A percentile compares a stretch with the other conserved stretches of the same genome.
phyloP scores from a whole-genome alignment of 2,797 vertebrate species.

The Alcedo atthis region DNA sequence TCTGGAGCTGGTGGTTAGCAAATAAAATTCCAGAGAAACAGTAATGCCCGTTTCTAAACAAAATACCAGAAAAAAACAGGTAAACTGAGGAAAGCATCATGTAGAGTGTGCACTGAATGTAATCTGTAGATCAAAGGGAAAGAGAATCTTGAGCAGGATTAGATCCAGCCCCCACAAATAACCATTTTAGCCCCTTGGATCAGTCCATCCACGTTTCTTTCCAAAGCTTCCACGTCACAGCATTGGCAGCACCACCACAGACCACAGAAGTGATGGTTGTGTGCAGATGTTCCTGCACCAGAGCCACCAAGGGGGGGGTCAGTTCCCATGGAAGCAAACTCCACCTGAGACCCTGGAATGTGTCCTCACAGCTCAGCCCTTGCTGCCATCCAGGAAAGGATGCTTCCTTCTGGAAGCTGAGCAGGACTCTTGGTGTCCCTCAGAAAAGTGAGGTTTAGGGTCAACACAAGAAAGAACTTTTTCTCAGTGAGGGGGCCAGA shows the following conservation, averaged over 20 bases:
- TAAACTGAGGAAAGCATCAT: not conserved
- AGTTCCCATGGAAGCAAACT: not conserved
- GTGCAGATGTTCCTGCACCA: not conserved
- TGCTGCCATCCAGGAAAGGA: fast-evolving
- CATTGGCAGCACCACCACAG: not conserved
- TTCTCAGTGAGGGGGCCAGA: no score
- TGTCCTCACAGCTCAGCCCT: not conserved
- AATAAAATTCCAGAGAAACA: conserved; percentile 17
- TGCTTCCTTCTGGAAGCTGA: not conserved
- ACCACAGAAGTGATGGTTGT: not conserved
- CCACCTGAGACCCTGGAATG: not conserved
- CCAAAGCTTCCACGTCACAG: not conserved
- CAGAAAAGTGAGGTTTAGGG: fast-evolving
- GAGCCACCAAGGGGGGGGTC: not conserved
- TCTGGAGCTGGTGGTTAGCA: conserved; percentile 21
- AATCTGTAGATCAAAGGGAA: not conserved
- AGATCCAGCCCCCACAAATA: not conserved
- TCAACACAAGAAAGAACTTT: no score
- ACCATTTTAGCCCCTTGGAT: not conserved
- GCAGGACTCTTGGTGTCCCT: not conserved
- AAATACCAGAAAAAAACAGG: not conserved
- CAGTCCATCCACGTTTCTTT: not conserved
- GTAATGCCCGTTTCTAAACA: not conserved
- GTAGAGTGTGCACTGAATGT: fast-evolving
- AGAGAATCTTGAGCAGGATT: not conserved